phyloP scores from a whole-genome alignment of 2,113 vertebrate species.

The Salvator merianae region DNA sequence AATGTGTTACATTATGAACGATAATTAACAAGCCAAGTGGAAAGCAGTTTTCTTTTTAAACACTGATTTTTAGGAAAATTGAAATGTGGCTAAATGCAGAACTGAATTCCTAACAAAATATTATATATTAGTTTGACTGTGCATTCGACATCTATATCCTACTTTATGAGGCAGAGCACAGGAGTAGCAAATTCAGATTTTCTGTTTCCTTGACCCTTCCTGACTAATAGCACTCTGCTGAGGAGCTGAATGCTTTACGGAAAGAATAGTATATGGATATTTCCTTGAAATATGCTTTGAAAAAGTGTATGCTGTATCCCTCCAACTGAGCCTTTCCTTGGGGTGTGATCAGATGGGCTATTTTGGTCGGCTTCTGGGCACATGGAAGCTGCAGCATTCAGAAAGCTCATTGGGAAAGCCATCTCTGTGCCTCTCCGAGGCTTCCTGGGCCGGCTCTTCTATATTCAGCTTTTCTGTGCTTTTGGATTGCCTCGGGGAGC shows the following conservation, averaged over 20 bases:
- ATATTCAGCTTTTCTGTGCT: too few relatives aligned
- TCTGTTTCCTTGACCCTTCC: not conserved
- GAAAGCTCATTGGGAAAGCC: too few relatives aligned
- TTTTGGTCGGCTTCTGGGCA: too few relatives aligned
- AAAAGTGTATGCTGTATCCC: not conserved
- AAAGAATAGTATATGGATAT: not conserved
- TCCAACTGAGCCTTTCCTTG: not conserved
- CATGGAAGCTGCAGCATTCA: too few relatives aligned
- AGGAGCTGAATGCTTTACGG: not conserved
- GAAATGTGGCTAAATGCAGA: not conserved
- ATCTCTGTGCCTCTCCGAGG: too few relatives aligned
- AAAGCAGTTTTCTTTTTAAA: conserved; percentile 16
- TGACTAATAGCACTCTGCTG: not conserved
- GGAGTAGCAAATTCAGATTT: not conserved
- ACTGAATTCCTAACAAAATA: not conserved
- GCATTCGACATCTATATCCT: not conserved
- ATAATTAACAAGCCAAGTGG: conserved; percentile 7
- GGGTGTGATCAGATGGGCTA: not conserved
- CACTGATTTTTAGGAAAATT: not conserved
- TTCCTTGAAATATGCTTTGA: not conserved
- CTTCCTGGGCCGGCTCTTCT: too few relatives aligned
- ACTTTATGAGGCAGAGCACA: not conserved
- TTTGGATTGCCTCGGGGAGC: too few relatives aligned
- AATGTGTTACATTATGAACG: conserved; percentile 17
- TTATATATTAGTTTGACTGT: not conserved